Evolutionary conservation across 2,113 vertebrate genomes (phyloP), one percentile per base, ranked within the genome.

Genomic region (Microcebus ravelobensis): DNA sequence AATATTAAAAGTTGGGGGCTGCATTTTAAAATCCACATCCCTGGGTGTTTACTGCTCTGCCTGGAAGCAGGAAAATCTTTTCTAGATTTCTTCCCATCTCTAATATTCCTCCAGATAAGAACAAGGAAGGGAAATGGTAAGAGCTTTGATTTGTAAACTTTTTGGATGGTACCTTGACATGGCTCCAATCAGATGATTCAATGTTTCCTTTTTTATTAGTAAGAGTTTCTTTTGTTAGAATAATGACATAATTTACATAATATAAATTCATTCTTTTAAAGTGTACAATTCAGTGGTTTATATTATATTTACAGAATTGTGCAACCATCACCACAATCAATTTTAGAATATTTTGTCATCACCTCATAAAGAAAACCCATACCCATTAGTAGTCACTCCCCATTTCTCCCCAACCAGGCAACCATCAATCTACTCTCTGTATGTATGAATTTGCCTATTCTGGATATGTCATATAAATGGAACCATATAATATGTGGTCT

Each of bases 141-240:
- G 61, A 90, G 7, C 20, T 90, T 96, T 61, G n/a, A 89, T 96
- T 96, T 94, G 70, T 86, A 94, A 94, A 88, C 74, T 95, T 97
- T 91, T 68, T 52, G 55, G 55, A 71, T 84, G 34, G 18, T 91
- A 76, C 45, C 15, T 95, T 88, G 70, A 92, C 10, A 79, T 73
- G 39, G 61, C 25, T 92, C 25, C n/a, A 92, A 71, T 57, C 48
- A 96, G 34, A 96, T 52, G 3, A 96, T 59, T 2, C 42, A 70
- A 95, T 90, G 77, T 87, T 95, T 91, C 55, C 17, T 68, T 89
- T 73, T 76, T n/a, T 81, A 79, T 76, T 92, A 91, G 15, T 89
- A 91, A 39, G 77, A 48, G 42, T 79, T 91, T 82, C 63, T 59
- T 21, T 87, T 70, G 95, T 82, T 34, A 87, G 31, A 42, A 84